Percentiles rank a stretch among this genome's conserved stretches.
phyloP scores from a whole-genome alignment of 2,113 vertebrate species.

The Mastomys natalensis region DNA sequence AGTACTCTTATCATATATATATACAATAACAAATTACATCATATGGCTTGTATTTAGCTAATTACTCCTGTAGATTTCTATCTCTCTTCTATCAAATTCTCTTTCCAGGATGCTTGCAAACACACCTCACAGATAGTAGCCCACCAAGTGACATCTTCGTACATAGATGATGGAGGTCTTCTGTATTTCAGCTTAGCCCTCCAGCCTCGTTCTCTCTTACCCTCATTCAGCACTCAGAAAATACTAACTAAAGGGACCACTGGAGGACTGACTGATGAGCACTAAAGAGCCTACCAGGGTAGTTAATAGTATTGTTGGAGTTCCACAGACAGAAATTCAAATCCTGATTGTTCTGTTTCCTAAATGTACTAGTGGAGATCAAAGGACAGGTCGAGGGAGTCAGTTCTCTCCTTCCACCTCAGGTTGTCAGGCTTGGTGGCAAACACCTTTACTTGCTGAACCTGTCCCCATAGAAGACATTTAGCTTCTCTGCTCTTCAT shows the following conservation, averaged over 20 bases:
- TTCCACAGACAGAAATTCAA: constrained; percentile 11
- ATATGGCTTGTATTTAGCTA: not conserved
- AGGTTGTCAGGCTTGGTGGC: not conserved
- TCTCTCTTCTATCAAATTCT: not conserved
- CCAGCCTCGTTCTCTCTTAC: not conserved
- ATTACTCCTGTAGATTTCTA: not conserved
- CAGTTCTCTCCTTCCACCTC: not conserved
- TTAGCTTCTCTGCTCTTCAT: not conserved
- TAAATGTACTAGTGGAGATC: not conserved
- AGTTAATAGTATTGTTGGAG: not conserved
- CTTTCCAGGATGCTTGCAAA: not conserved
- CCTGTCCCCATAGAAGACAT: not conserved
- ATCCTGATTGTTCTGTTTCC: not conserved
- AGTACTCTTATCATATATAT: not conserved
- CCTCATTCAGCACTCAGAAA: not conserved
- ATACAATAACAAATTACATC: not conserved
- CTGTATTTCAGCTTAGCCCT: not conserved
- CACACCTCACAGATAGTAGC: not conserved
- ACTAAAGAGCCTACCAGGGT: not conserved
- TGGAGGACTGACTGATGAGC: not conserved
- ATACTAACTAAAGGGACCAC: not conserved
- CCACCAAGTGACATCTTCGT: not conserved
- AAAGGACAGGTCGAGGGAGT: not conserved
- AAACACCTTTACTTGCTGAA: not conserved
- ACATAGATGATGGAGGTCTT: not conserved